Evolutionary conservation across 1,140 invertebrate species (phyloP), one percentile per base, ranked within the genome.

Genomic region (Drosophila setifemur): DNA sequence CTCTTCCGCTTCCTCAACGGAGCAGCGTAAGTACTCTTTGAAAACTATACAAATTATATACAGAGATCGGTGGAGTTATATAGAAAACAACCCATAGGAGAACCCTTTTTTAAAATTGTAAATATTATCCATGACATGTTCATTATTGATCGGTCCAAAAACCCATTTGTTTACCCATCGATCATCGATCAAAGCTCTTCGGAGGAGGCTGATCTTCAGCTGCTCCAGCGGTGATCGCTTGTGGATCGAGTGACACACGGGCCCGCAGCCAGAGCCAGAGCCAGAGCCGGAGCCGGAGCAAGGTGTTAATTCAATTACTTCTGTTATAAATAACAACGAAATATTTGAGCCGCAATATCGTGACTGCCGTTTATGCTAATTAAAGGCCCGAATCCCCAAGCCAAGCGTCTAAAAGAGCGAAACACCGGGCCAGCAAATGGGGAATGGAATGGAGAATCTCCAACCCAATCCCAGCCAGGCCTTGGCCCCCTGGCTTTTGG

Each of bases 1-100:
- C 90, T 97, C 31, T 96, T 97, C 90, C 93, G 96, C 82, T 96
- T 98, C 77, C 92, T 97, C 74, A 97, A 97, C 89, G 96, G 97
- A 60, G 95, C 96, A 87, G 96, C 96, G 96, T 97, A 93, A 96
- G 95, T 95, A 31, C 9, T 25, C 8, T 23, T 19, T n/a, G n/a
- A n/a, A n/a, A n/a, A n/a, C n/a, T n/a, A n/a, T n/a, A n/a, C n/a
- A n/a, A n/a, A n/a, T n/a, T 12, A 0, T 18, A 18, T n/a, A n/a
- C n/a, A n/a, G n/a, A n/a, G n/a, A n/a, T n/a, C n/a, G n/a, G n/a
- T n/a, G n/a, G n/a, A n/a, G n/a, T n/a, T n/a, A n/a, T n/a, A n/a
- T n/a, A n/a, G 2, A 18, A 39, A n/a, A 0, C 1, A 3, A n/a
- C n/a, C n/a, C n/a, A n/a, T n/a, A n/a, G n/a, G n/a, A n/a, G n/a